These are phyloP conservation scores for Tetranychus truncatus DNA, from an alignment of 2,888 invertebrate species.

Conservation along the genomic window DNA sequence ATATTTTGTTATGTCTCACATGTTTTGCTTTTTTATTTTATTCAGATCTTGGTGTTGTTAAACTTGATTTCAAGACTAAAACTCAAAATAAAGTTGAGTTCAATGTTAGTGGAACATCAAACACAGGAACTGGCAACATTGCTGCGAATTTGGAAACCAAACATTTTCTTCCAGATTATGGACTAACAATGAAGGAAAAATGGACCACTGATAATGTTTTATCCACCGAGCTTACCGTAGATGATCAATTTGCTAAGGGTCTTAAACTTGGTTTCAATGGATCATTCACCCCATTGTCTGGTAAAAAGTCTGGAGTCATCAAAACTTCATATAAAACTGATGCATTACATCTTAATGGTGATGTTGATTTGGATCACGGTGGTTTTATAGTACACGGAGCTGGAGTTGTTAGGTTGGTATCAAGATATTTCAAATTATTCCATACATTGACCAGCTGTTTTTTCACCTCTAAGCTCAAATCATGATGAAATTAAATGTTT, in stretches of 20 bases:
- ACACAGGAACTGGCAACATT: constrained; percentile 79
- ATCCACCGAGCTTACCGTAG: constrained; percentile 64
- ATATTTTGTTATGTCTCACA: not conserved
- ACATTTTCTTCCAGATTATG: constrained; percentile 42
- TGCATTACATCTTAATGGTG: constrained; percentile 58
- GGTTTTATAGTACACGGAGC: constrained; percentile 67
- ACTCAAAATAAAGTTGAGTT: constrained; percentile 85
- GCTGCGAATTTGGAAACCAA: constrained; percentile 81
- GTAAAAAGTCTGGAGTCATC: constrained; percentile 73
- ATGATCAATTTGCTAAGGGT: constrained; percentile 76
- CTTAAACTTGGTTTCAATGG: constrained; percentile 77
- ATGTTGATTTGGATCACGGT: constrained; percentile 59
- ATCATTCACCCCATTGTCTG: constrained; percentile 84
- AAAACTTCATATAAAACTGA: constrained; percentile 73
- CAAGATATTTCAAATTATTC: not conserved
- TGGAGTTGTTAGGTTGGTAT: constrained; percentile 57
- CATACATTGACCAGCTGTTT: too few relatives aligned
- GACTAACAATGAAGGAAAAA: constrained; percentile 80
- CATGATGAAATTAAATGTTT: too few relatives aligned
- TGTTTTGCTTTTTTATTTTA: not conserved
- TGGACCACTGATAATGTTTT: constrained; percentile 97
- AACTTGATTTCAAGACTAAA: constrained; percentile 86
- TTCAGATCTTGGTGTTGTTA: constrained; percentile 71
- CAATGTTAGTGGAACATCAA: constrained; percentile 70
- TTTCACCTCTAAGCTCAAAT: too few relatives aligned